Evolutionary conservation across 1,140 invertebrate genomes (phyloP), one percentile per base, ranked within the genome.

Genomic region (Drosophila burlai): DNA sequence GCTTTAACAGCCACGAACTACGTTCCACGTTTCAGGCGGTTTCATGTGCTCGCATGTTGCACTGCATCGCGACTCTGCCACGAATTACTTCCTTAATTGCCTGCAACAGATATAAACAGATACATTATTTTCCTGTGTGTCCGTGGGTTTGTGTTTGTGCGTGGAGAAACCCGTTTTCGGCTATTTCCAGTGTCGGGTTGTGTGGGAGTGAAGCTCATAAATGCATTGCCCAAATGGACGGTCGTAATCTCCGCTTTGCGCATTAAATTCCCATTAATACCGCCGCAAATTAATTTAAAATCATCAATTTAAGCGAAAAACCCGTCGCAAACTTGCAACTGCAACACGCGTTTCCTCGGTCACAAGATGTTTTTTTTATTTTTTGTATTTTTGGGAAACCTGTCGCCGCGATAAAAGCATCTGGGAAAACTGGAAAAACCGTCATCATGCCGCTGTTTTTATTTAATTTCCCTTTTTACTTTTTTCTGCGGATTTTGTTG

Each of bases 41-140:
- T 89, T 89, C 75, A 69, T 82, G 75, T 74, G 79, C 81, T 64
- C 89, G 82, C 85, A 81, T 89, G 80, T 86, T 89, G 83, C 85
- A 90, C 78, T 68, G 63, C 78, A 79, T 73, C 67, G 67, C 67
- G 71, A 73, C 69, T 62, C 21, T 42, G 80, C 61, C 83, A 76
- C 85, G 84, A 89, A 90, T 89, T 76, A 89, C 85, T 89, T 89
- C 85, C 85, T 89, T 89, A 89, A 89, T 89, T 89, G 85, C 85
- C 85, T 89, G 85, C 75, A 85, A 89, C 62, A 76, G 72, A 81
- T 63, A 81, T 68, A 72, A 62, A 76, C 36, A 80, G n/a, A 71
- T 57, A 40, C 47, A 65, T 73, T 40, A 79, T 36, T 65, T 31
- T 64, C 24, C 66, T n/a, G 45, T 64, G 47, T 15, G 45, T 42